Conservation (phyloP, 2,888 invertebrate species). For the Pantelozetes paolii region DNA sequence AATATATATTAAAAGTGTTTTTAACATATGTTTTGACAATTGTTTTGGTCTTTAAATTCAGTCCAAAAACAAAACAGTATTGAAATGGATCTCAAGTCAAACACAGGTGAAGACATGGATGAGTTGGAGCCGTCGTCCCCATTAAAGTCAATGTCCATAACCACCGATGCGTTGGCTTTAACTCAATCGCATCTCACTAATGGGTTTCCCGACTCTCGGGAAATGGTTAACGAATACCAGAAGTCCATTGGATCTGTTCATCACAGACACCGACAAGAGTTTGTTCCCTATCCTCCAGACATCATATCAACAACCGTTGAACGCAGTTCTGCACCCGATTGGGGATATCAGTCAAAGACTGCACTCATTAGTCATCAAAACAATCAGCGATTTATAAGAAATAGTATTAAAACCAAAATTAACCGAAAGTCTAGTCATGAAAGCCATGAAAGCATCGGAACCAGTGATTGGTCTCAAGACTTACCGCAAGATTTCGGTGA, state of each 20-base stretch:
- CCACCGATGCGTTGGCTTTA: slow-evolving; percentile 52
- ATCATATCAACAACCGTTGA: slow-evolving; percentile 50
- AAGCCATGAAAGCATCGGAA: background rate
- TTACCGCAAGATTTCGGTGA: background rate
- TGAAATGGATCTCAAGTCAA: slow-evolving; percentile 12
- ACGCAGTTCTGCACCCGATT: slow-evolving; percentile 44
- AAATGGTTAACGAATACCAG: slow-evolving; percentile 24
- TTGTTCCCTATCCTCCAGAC: slow-evolving; percentile 50
- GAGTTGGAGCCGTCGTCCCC: slow-evolving; percentile 45
- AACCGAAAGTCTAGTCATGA: slow-evolving; percentile 9
- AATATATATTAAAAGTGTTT: too few species aligned
- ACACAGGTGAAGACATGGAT: background rate
- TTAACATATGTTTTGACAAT: background rate
- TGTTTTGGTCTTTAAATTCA: too few species aligned
- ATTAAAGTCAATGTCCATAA: slow-evolving; percentile 44
- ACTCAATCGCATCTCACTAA: slow-evolving; percentile 49
- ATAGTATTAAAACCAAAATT: background rate
- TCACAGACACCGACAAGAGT: slow-evolving; percentile 45
- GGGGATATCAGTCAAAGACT: slow-evolving; percentile 26
- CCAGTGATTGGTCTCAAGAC: background rate
- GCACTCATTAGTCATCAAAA: background rate
- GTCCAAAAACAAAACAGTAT: background rate
- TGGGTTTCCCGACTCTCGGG: background rate
- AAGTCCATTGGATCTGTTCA: background rate
- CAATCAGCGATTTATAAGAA: background rate